Evolutionary conservation across 2,888 invertebrate species (phyloP).

Genomic region (Agrochola lychnidis): DNA sequence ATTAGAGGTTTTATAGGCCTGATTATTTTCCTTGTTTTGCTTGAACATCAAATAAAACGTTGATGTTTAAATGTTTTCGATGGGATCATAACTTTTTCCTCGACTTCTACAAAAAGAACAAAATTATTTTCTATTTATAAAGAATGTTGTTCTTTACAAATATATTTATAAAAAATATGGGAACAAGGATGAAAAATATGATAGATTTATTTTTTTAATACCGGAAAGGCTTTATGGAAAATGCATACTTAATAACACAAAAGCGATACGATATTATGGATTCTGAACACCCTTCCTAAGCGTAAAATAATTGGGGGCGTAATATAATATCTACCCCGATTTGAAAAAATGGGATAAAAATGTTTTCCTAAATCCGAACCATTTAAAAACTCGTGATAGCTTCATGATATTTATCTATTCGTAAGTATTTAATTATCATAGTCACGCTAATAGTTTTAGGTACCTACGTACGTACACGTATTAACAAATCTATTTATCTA

Average conservation of each 20-base stretch:
- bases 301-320: slow-evolving; percentile 46
- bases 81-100: not conserved
- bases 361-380: not conserved
- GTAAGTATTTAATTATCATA: not conserved
- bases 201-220: slow-evolving; percentile 18
- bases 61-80: not conserved
- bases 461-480: not conserved
- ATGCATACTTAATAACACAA: slow-evolving; percentile 24
- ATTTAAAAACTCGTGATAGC: slow-evolving; percentile 6
- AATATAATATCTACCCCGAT: slow-evolving; percentile 15
- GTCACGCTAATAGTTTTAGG: not conserved
- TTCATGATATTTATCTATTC: not conserved
- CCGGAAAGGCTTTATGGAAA: slow-evolving; percentile 29
- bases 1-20: not conserved
- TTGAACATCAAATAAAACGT: not conserved
- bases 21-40: not conserved
- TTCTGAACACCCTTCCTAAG: slow-evolving; percentile 35
- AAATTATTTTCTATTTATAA: too few species aligned
- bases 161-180: not conserved
- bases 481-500: slow-evolving; percentile 45
- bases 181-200: not conserved
- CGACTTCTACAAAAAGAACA: not conserved
- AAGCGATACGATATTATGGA: slow-evolving; percentile 39
- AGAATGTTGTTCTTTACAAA: not conserved
- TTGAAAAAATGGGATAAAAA: slow-evolving; percentile 18